Evolutionary conservation across 30 jellyfish, hydroid and myxozoan genomes (phyloP), one percentile per base, ranked within the genome.

Genomic region (Rhopilema esculentum): DNA sequence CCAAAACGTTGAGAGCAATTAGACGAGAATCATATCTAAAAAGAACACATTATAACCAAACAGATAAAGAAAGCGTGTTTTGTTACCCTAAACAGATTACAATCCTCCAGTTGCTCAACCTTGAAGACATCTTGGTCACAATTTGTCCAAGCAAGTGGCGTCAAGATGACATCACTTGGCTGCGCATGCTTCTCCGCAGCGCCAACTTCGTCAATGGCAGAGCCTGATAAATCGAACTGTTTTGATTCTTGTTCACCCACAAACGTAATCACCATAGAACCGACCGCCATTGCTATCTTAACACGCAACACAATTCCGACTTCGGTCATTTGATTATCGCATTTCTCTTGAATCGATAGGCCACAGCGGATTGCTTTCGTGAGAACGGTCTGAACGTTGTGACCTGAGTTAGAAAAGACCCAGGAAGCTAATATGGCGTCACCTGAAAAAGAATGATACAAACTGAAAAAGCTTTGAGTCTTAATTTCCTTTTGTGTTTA

Each of bases 171-270:
- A 26, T 89, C 88, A 50, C 98, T 92, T 19, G 98, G 98, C 49
- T 89, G 79, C 0, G 98, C 98, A 73, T 83, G 92, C 85, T 93
- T 93, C 71, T 93, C 98, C n/a, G 98, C 93, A 22, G 74, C 72
- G 27, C 98, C 98, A 26, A 93, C 98, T 51, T 93, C 98, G 52
- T 88, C 97, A 23, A 93, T 91, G n/a, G 97, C 98, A 25, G 97
- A 83, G 33, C 98, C 98, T 0, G 97, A 88, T 62, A 93, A 51
- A 62, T 88, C 97, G 65, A 93, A 93, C 74, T 93, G 97, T 75
- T 93, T 93, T 17, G 96, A 97, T 19, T 77, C 91, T 26, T 77
- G 52, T 25, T 63, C 72, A 18, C 98, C 98, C 27, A 93, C 98
- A 70, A 80, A 85, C 27, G 98, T 93, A 49, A 93, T 75, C 61